These are phyloP conservation scores for Perdita meconis DNA, from an alignment of 2,888 invertebrate genomes.

Conservation along the genomic window DNA sequence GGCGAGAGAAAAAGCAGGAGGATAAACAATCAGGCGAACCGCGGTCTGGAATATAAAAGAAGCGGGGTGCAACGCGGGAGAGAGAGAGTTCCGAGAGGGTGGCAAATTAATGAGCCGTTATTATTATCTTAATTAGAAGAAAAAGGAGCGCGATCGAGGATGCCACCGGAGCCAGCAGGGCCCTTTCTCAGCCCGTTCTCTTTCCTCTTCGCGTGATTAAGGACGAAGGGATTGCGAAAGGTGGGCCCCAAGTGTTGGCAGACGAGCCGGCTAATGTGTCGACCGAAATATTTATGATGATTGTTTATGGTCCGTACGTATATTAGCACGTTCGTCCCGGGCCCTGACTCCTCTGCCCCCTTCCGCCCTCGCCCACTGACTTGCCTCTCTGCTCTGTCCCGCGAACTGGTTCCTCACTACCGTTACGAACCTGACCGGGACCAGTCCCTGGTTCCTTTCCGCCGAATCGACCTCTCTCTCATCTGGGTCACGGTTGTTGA, in stretches of 20 bases:
- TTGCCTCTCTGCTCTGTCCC: conserved; percentile 21
- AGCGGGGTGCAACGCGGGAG: neutral
- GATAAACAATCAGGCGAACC: conserved; percentile 33
- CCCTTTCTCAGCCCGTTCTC: conserved; percentile 24
- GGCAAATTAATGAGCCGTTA: conserved; percentile 62
- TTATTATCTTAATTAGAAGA: conserved; percentile 70
- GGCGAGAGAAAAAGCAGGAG: conserved; percentile 1
- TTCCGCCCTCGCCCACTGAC: conserved; percentile 24
- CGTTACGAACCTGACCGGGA: conserved; percentile 35
- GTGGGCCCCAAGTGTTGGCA: conserved; percentile 76
- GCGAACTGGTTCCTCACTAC: conserved; percentile 62
- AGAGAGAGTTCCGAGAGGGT: conserved; percentile 33
- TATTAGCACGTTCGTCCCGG: conserved; percentile 81
- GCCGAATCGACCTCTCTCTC: conserved; percentile 23
- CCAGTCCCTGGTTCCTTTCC: conserved; percentile 24
- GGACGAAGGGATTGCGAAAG: conserved; percentile 67
- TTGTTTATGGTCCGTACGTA: conserved; percentile 83
- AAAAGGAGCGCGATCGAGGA: conserved; percentile 42
- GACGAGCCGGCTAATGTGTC: conserved; percentile 82
- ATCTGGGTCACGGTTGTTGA: conserved; percentile 34
- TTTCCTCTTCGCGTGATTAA: conserved; percentile 66
- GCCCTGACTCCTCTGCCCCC: conserved; percentile 42
- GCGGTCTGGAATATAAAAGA: conserved; percentile 16
- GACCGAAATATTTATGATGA: conserved; percentile 83
- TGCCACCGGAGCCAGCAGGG: conserved; percentile 42